Conservation (phyloP, 2,888 invertebrate genomes). For the Drosophila formosana region DNA sequence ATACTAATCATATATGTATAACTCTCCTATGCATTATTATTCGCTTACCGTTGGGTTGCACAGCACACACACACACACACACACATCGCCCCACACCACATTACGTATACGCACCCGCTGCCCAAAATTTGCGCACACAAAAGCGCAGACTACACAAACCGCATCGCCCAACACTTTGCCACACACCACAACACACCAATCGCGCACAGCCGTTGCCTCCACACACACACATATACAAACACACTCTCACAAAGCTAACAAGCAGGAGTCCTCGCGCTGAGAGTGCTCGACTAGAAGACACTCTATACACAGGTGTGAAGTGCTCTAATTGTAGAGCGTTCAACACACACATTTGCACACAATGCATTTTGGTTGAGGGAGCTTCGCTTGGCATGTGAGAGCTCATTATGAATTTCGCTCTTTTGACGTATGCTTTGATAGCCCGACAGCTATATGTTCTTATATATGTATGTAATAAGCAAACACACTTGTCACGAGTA, state of each 20-base stretch:
- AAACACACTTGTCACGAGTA: neutral
- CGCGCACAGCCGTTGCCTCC: slow-evolving; percentile 11
- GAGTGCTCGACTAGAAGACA: slow-evolving; percentile 17
- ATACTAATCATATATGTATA: slow-evolving; percentile 9
- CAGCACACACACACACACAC: slow-evolving; percentile 2
- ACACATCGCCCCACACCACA: neutral
- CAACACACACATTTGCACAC: neutral
- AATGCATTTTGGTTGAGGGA: slow-evolving; percentile 1
- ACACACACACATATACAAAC: slow-evolving; percentile 4
- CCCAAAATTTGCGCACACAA: slow-evolving; percentile 11
- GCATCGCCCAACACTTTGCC: slow-evolving; percentile 16
- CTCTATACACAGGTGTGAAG: slow-evolving; percentile 12
- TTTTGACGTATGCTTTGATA: slow-evolving; percentile 2
- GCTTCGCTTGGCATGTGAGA: too few species aligned
- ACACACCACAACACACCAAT: slow-evolving; percentile 19
- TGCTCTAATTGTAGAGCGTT: neutral
- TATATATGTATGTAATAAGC: neutral
- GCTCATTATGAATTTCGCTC: neutral
- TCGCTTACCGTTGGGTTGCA: slow-evolving; percentile 16
- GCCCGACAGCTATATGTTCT: neutral
- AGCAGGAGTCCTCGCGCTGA: slow-evolving; percentile 7
- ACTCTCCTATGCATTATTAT: slow-evolving; percentile 20
- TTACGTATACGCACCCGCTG: slow-evolving; percentile 5
- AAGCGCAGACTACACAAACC: slow-evolving; percentile 22
- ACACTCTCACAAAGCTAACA: neutral